Conservation (phyloP, 2,888 invertebrate species). For the Encarsia formosa region DNA sequence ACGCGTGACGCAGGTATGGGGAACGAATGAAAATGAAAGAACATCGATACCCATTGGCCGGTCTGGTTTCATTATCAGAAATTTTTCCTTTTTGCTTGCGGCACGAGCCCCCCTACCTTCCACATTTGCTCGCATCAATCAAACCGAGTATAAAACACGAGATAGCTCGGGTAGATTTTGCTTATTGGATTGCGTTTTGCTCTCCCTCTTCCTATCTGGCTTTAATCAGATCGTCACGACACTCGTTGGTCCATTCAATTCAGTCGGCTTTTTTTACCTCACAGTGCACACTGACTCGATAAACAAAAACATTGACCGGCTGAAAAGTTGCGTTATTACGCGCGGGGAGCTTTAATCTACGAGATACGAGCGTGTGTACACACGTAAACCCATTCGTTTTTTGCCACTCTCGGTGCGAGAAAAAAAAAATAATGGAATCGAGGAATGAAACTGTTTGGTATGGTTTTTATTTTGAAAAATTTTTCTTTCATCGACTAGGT, state of each 20-base stretch:
- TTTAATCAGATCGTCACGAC: no score
- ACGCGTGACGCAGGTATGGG: no score
- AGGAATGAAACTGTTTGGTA: no score
- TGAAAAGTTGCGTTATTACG: slow-evolving; percentile 2
- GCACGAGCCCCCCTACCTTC: no score
- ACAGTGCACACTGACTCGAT: not conserved
- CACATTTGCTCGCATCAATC: slow-evolving; percentile 2
- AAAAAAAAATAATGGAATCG: no score
- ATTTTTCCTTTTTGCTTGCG: not conserved
- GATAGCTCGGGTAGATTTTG: slow-evolving; percentile 1
- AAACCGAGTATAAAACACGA: slow-evolving; percentile 1
- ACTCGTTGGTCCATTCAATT: slow-evolving; percentile 3
- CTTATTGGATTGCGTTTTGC: slow-evolving; percentile 9
- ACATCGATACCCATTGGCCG: no score
- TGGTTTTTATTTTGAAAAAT: no score
- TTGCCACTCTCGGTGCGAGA: not conserved
- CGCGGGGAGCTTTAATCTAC: not conserved
- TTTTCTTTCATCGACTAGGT: no score
- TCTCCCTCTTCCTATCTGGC: no score
- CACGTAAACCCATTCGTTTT: not conserved
- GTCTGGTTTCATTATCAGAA: no score
- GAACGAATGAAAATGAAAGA: no score
- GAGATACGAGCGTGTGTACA: not conserved
- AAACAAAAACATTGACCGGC: slow-evolving; percentile 4
- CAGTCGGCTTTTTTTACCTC: not conserved